Conservation (phyloP, 2,113 vertebrate genomes). For the Monarcha castaneiventris region DNA sequence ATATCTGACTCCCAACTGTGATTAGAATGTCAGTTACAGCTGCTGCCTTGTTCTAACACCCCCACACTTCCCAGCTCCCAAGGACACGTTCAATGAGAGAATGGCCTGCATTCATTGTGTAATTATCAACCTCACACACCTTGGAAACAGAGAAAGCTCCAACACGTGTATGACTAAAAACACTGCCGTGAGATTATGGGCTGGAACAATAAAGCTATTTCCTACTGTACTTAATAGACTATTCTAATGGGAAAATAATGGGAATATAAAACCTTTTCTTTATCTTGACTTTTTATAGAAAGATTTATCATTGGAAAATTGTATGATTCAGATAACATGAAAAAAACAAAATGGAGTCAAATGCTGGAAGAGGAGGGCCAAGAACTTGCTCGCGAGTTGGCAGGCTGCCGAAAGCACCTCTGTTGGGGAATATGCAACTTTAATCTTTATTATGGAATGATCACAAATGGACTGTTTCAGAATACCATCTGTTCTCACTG, state of each 20-base stretch:
- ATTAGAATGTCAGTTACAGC: slow-evolving; percentile 58
- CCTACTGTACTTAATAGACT: not conserved
- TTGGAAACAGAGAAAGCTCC: slow-evolving; percentile 37
- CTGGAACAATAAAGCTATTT: slow-evolving; percentile 48
- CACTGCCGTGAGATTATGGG: slow-evolving; percentile 19
- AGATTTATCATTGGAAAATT: slow-evolving; percentile 15
- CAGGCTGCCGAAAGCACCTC: slow-evolving; percentile 60
- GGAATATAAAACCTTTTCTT: not conserved
- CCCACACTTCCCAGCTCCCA: slow-evolving; percentile 41
- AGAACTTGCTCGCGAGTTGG: slow-evolving; percentile 53
- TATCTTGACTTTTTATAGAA: slow-evolving; percentile 2
- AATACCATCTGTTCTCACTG: slow-evolving; percentile 75
- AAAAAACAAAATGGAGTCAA: not conserved
- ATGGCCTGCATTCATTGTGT: slow-evolving; percentile 19
- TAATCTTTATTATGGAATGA: slow-evolving; percentile 74
- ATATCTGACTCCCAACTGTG: slow-evolving; percentile 13
- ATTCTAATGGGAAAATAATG: slow-evolving; percentile 26
- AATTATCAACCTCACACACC: slow-evolving; percentile 57
- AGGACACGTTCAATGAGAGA: slow-evolving; percentile 55
- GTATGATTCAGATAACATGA: slow-evolving; percentile 17
- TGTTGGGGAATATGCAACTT: slow-evolving; percentile 63
- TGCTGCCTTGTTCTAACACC: slow-evolving; percentile 56
- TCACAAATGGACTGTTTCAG: slow-evolving; percentile 66
- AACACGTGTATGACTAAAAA: slow-evolving; percentile 38
- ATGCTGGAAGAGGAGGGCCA: slow-evolving; percentile 49